phyloP scores from a whole-genome alignment of 1,140 invertebrate genomes.

The Eupeodes corollae region DNA sequence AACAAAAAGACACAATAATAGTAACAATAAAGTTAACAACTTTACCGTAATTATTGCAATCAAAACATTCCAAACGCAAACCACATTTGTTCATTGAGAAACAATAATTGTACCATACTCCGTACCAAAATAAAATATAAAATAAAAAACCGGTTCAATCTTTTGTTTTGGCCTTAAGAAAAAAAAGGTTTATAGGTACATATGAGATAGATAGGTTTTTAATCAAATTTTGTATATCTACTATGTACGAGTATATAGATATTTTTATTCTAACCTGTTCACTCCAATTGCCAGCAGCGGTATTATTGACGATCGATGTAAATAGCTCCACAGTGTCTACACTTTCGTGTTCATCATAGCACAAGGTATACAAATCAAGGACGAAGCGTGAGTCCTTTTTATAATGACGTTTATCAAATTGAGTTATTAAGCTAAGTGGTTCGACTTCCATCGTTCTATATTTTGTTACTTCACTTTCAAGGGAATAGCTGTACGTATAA shows the following conservation, averaged over 20 bases:
- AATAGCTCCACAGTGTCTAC: conserved; percentile 42
- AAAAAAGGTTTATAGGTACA: not conserved
- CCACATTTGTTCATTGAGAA: too few species aligned
- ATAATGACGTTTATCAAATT: conserved; percentile 52
- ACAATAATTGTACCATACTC: too few species aligned
- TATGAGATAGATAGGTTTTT: not conserved
- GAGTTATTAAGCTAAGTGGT: too few species aligned
- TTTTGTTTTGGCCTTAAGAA: conserved; percentile 11
- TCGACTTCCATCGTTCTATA: too few species aligned
- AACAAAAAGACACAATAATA: too few species aligned
- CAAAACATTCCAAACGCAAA: too few species aligned
- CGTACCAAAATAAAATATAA: too few species aligned
- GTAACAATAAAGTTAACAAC: too few species aligned
- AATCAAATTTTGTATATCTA: not conserved
- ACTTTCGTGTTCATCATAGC: conserved; percentile 66
- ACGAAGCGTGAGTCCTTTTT: conserved; percentile 76
- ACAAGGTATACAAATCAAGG: conserved; percentile 70
- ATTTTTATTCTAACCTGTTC: conserved; percentile 6
- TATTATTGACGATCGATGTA: conserved; percentile 17
- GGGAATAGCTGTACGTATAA: too few species aligned
- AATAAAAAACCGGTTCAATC: conserved; percentile 16
- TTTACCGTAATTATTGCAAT: too few species aligned
- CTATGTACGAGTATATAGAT: not conserved
- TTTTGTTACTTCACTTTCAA: too few species aligned
- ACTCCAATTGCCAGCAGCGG: conserved; percentile 8